Percentiles rank a stretch among this genome's conserved stretches.
Evolutionary conservation across 2,113 vertebrate species (phyloP).

Genomic region (Rhinolophus sinicus): DNA sequence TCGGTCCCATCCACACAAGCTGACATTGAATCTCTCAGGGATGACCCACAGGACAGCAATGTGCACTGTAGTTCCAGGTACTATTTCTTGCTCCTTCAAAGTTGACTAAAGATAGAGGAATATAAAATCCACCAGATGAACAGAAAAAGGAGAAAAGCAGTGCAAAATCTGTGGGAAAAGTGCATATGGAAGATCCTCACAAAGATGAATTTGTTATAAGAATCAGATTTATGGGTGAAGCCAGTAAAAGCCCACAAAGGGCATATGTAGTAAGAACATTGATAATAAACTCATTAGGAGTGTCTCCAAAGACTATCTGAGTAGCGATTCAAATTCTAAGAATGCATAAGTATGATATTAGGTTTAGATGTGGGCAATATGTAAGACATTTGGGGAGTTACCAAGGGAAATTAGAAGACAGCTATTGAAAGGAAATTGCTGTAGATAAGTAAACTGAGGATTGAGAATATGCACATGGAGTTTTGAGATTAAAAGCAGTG

Average conservation of each 20-base stretch:
- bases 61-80: not conserved
- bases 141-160: not conserved
- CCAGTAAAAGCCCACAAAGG: constrained; percentile 35
- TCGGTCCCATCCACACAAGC: not conserved
- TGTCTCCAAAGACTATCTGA: constrained; percentile 33
- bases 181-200: not conserved
- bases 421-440: not conserved
- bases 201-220: constrained; percentile 40
- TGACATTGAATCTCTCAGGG: not conserved
- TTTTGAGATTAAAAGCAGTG: not conserved
- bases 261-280: constrained; percentile 3
- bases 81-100: not conserved
- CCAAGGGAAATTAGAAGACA: constrained; percentile 45
- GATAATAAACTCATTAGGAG: constrained; percentile 62
- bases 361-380: constrained; percentile 10
- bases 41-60: not conserved
- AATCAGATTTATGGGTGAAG: constrained; percentile 49
- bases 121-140: not conserved
- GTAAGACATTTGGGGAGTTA: not conserved
- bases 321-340: constrained; percentile 41
- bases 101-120: not conserved
- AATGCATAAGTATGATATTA: constrained; percentile 11
- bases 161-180: not conserved
- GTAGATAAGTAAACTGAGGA: not conserved
- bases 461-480: not conserved